Percentiles rank a stretch among this genome's conserved stretches.
These are phyloP conservation scores for Oligia fasciuncula DNA, from an alignment of 2,888 invertebrate genomes.

Conservation along the genomic window DNA sequence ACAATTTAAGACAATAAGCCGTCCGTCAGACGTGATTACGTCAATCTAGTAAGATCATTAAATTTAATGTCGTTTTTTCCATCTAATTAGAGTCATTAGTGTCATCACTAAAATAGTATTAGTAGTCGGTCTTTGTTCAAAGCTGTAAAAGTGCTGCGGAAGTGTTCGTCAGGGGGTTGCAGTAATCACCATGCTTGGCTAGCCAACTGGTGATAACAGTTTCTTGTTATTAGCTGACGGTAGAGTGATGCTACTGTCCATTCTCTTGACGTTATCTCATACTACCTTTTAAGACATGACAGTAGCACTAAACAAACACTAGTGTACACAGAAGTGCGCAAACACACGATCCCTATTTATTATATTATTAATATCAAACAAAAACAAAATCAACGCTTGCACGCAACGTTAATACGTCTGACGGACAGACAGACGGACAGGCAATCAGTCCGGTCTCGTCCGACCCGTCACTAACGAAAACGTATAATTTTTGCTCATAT, in stretches of 20 bases:
- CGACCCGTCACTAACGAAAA: constrained; percentile 66
- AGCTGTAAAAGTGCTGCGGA: not conserved
- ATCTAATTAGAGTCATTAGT: not conserved
- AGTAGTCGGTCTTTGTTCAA: not conserved
- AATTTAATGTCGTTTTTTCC: not conserved
- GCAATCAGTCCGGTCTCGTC: constrained; percentile 74
- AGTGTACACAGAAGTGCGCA: constrained; percentile 23
- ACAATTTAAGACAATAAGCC: not conserved
- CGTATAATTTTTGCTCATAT: constrained; percentile 73
- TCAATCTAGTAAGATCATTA: not conserved
- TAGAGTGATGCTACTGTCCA: not conserved
- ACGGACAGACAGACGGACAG: constrained; percentile 75
- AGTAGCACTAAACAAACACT: constrained; percentile 21
- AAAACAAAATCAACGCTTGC: constrained; percentile 65
- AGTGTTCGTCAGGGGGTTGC: not conserved
- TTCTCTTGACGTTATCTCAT: not conserved
- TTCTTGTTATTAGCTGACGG: not conserved
- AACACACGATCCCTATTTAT: constrained; percentile 52
- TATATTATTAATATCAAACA: constrained; percentile 62
- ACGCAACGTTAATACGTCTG: constrained; percentile 66
- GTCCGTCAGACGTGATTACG: not conserved
- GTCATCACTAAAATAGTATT: no score
- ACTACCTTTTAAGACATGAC: not conserved
- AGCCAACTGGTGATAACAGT: not conserved
- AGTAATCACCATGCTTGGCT: not conserved